phyloP scores from a whole-genome alignment of 2,888 invertebrate genomes.

The Polietes domitor region DNA sequence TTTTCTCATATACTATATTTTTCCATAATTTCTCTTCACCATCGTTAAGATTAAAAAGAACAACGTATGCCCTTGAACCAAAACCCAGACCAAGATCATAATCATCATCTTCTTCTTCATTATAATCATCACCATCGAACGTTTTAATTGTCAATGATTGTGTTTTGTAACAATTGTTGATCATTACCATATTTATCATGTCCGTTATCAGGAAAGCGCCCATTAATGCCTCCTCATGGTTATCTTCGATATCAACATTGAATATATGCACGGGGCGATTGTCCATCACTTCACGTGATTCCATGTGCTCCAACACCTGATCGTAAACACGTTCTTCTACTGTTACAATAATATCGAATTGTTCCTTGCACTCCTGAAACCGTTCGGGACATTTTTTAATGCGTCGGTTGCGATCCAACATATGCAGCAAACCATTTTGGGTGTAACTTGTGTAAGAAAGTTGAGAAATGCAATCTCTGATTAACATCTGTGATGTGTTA shows the following conservation, averaged over 20 bases:
- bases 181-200: constrained; percentile 91
- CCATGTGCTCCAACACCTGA: constrained; percentile 97
- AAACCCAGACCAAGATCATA: not conserved
- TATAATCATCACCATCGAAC: constrained; percentile 17
- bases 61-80: constrained; percentile 36
- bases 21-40: constrained; percentile 36
- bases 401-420: constrained; percentile 97
- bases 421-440: constrained; percentile 98
- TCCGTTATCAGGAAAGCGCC: constrained; percentile 99
- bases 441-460: constrained; percentile 86
- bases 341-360: constrained; percentile 97
- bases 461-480: no score
- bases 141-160: constrained; percentile 29
- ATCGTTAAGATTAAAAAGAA: constrained; percentile 30
- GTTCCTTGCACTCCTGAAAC: constrained; percentile 93
- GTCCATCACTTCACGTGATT: constrained; percentile 88
- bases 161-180: constrained; percentile 54
- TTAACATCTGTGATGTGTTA: no score
- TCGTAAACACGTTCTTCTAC: constrained; percentile 99
- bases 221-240: constrained; percentile 99
- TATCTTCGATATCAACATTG: constrained; percentile 99
- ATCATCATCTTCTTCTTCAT: not conserved
- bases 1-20: constrained; percentile 61
- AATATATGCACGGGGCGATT: constrained; percentile 97
- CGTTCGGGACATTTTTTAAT: constrained; percentile 97